A percentile compares a stretch with the other conserved stretches of the same genome.
Evolutionary conservation across 53 echinoderm and acorn worm species (phyloP).

Genomic region (Paracentrotus lividus): DNA sequence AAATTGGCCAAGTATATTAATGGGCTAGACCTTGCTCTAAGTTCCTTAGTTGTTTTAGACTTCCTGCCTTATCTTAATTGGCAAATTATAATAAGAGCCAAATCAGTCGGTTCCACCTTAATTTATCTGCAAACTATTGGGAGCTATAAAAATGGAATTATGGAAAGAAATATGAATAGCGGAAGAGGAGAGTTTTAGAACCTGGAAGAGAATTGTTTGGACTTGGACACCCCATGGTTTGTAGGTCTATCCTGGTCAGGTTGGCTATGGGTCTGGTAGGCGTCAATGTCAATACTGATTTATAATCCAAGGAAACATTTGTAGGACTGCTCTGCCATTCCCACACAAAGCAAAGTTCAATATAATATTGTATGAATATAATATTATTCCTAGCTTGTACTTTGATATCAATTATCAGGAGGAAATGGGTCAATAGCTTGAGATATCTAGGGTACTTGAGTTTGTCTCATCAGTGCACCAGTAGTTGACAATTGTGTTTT

Average conservation of each 20-base stretch:
- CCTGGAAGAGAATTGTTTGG: neutral
- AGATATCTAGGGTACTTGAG: neutral
- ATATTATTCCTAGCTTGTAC: neutral
- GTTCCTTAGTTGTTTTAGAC: neutral
- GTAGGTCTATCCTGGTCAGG: constrained; percentile 9
- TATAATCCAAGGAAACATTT: constrained; percentile 46
- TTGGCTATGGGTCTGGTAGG: constrained; percentile 44
- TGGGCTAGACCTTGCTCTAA: too few species aligned
- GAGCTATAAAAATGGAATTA: neutral
- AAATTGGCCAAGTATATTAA: neutral
- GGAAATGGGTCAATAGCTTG: neutral
- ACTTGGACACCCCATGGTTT: constrained; percentile 66
- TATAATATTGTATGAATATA: neutral
- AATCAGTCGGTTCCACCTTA: neutral
- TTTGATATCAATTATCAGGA: neutral
- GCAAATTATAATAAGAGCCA: neutral
- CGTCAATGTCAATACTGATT: constrained; percentile 66
- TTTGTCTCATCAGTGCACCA: neutral
- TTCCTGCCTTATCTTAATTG: neutral
- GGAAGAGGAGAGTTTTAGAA: constrained; percentile 31
- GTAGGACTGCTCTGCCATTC: constrained; percentile 9
- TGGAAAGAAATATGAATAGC: constrained; percentile 6
- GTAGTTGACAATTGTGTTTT: neutral
- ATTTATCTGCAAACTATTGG: neutral
- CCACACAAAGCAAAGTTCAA: constrained; percentile 17